Percentiles rank a stretch among this genome's conserved stretches.
phyloP scores from a whole-genome alignment of 2,113 vertebrate genomes.

The Odocoileus hemionus region DNA sequence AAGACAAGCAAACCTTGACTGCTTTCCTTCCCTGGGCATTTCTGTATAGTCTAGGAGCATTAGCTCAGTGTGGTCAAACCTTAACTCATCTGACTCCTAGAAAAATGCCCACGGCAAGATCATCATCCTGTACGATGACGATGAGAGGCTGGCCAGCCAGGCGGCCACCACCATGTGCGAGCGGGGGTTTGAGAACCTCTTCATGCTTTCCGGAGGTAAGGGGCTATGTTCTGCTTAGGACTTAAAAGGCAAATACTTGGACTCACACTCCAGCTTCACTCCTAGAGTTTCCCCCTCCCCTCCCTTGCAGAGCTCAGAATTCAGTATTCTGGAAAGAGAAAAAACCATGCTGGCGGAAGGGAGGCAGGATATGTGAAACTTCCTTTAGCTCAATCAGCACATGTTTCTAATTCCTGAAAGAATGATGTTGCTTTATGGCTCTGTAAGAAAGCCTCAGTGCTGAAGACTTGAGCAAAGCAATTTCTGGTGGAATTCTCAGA shows the following conservation, averaged over 20 bases:
- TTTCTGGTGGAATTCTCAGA: conserved; percentile 25
- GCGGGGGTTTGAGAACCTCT: conserved; percentile 94
- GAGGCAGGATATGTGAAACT: background rate
- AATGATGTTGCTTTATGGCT: background rate
- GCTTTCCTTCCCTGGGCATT: background rate
- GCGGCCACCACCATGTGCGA: conserved; percentile 94
- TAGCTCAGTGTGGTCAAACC: conserved; percentile 7
- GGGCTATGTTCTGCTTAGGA: background rate
- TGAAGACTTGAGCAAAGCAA: background rate
- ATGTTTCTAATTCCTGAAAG: conserved; percentile 44
- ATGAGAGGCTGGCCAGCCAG: conserved; percentile 92
- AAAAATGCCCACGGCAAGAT: conserved; percentile 93
- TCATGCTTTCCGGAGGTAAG: conserved; percentile 95
- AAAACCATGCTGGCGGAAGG: background rate
- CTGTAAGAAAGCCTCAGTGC: background rate
- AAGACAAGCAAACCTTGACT: background rate
- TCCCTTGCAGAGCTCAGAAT: background rate
- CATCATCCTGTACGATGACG: conserved; percentile 95
- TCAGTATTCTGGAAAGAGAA: background rate
- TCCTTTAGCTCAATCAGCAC: background rate
- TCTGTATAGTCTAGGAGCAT: background rate
- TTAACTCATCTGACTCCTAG: conserved; percentile 80
- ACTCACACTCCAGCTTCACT: background rate
- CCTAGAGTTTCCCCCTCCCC: background rate
- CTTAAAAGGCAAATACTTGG: background rate